Base-by-base conservation (phyloP, 1,140 invertebrate species). In the Dreissena polymorpha region DNA sequence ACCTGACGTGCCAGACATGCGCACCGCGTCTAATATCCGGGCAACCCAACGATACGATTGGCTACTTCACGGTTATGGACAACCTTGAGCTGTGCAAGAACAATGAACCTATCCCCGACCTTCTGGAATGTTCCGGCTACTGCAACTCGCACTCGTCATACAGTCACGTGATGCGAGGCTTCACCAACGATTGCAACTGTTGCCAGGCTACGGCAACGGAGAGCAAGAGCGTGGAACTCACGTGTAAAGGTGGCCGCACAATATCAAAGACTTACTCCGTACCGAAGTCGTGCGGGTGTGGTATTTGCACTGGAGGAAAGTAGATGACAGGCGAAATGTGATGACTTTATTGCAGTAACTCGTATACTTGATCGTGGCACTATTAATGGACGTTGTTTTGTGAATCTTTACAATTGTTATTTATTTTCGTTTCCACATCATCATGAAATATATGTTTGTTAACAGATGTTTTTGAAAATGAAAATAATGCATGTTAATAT, bases 61-160 rank as follows among this genome's bases (percentile, higher is more conserved):
- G 85, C 25, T 83, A 79, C 76, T 86, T 88, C 85, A 78, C 51
- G 25, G 68, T 85, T 16, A 67, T 60, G 53, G 83, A 83, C 71
- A 50, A 78, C 23, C 68, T 81, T n/a, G 83, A 77, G 25, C 1
- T 80, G 12, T 88, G 87, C 57, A 21, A 76, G 27, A 88, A 88
- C 78, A 57, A 63, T 18, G 80, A 80, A 14, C 71, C 78, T 21
- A 71, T 88, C 25, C 53, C 69, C 14, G 87, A 87, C 64, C 79
- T 88, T 27, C 84, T 57, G 74, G 82, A 87, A 68, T 88, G 87
- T 51, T 63, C 73, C 50, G 87, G 87, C 13, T 85, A 80, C 64
- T 88, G 87, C 55, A 85, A 65, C 57, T 86, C 87, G 10, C 70
- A 29, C 23, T 76, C 82, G n/a, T 83, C 51, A 53, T 87, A 87